Conservation (phyloP, 1,140 invertebrate genomes). For the Physella acuta region DNA sequence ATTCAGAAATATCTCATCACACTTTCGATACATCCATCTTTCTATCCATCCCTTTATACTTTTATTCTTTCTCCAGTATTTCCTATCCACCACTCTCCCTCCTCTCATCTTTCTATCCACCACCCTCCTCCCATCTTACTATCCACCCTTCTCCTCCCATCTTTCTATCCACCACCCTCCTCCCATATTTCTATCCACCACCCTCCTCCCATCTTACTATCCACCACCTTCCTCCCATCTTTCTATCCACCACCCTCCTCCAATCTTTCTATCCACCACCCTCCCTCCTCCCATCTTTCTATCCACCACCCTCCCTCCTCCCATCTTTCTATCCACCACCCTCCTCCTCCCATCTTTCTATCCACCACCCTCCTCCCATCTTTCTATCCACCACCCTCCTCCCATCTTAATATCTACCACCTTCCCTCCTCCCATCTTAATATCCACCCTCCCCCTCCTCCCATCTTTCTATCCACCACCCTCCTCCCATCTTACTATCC, state of each 20-base stretch:
- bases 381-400: constrained; percentile 8
- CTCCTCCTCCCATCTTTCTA: neutral
- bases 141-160: constrained; percentile 14
- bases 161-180: neutral
- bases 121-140: neutral
- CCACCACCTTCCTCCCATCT: neutral
- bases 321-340: constrained; percentile 1
- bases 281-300: neutral
- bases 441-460: constrained; percentile 2
- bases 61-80: constrained; percentile 1
- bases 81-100: constrained; percentile 1
- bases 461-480: constrained; percentile 3
- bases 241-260: constrained; percentile 23
- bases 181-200: constrained; percentile 6
- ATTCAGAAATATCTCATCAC: neutral
- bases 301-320: constrained; percentile 4
- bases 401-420: constrained; percentile 7
- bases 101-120: neutral
- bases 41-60: neutral
- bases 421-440: constrained; percentile 4
- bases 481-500: constrained; percentile 17
- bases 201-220: constrained; percentile 9
- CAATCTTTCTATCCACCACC: neutral
- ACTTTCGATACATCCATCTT: neutral
- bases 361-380: neutral